A percentile compares a stretch with the other conserved stretches of the same genome.
Conservation (phyloP, 2,113 vertebrate genomes). For the Percopsis transmontana region DNA sequence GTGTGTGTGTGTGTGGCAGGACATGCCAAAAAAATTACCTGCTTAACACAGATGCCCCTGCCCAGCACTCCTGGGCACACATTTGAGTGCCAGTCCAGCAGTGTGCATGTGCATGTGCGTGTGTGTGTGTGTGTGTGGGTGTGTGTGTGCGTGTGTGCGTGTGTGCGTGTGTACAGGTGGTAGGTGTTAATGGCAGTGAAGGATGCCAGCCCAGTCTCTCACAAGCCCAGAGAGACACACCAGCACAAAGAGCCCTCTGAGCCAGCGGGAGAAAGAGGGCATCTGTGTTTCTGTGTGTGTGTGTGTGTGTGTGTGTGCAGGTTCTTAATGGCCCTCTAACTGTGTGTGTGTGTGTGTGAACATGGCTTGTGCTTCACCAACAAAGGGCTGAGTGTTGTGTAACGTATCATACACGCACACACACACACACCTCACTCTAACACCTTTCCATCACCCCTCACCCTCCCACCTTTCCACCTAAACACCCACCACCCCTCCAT, state of each 20-base stretch:
- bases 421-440: no score
- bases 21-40: conserved; percentile 35
- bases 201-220: conserved; percentile 59
- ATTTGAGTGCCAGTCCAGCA: conserved; percentile 32
- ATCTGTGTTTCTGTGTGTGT: conserved; percentile 50
- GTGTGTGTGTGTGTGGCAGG: conserved; percentile 28
- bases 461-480: conserved; percentile 45
- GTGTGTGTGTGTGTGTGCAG: conserved; percentile 36
- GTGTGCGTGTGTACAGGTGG: not conserved
- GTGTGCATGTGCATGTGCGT: conserved; percentile 9
- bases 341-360: conserved; percentile 70
- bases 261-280: conserved; percentile 30
- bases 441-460: no score
- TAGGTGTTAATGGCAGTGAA: conserved; percentile 30
- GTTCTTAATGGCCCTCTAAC: conserved; percentile 61
- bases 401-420: no score
- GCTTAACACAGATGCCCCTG: conserved; percentile 57
- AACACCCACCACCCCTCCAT: conserved; percentile 19
- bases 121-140: conserved; percentile 17
- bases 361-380: conserved; percentile 80
- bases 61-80: conserved; percentile 39
- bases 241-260: conserved; percentile 75
- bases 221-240: conserved; percentile 44
- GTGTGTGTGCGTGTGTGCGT: conserved; percentile 37
- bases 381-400: conserved; percentile 85